These are phyloP conservation scores for Anoplolepis gracilipes DNA, from an alignment of 1,140 invertebrate species.

Conservation along the genomic window DNA sequence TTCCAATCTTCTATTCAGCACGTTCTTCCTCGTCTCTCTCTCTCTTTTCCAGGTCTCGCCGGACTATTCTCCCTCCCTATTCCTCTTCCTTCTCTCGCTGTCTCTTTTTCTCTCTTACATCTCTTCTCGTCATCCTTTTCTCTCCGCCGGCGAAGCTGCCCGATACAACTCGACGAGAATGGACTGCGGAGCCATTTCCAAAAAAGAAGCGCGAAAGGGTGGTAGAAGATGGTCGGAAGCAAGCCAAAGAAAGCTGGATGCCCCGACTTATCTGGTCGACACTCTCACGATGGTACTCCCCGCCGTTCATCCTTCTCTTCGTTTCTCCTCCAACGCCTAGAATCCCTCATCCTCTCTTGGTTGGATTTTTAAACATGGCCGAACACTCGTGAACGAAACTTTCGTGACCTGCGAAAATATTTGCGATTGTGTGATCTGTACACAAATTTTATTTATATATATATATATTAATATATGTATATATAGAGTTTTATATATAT, in stretches of 20 bases:
- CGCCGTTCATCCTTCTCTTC: background rate
- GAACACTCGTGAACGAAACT: background rate
- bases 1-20: slow-evolving; percentile 85
- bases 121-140: slow-evolving; percentile 14
- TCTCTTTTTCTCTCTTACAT: slow-evolving; percentile 21
- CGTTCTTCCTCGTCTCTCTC: slow-evolving; percentile 67
- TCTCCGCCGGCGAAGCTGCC: slow-evolving; percentile 36
- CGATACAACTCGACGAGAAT: slow-evolving; percentile 79
- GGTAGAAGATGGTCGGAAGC: slow-evolving; percentile 76
- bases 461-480: background rate
- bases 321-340: background rate
- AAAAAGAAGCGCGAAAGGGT: slow-evolving; percentile 75
- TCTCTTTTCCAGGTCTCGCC: background rate
- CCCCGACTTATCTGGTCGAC: slow-evolving; percentile 79
- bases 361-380: background rate
- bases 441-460: background rate
- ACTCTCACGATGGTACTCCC: slow-evolving; percentile 69
- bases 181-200: slow-evolving; percentile 72
- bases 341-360: background rate
- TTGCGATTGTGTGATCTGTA: background rate
- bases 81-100: background rate
- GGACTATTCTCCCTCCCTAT: slow-evolving; percentile 42
- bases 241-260: slow-evolving; percentile 75
- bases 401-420: background rate
- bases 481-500: background rate